Evolutionary conservation across 1,140 invertebrate species (phyloP).

Genomic region (Cherax destructor): DNA sequence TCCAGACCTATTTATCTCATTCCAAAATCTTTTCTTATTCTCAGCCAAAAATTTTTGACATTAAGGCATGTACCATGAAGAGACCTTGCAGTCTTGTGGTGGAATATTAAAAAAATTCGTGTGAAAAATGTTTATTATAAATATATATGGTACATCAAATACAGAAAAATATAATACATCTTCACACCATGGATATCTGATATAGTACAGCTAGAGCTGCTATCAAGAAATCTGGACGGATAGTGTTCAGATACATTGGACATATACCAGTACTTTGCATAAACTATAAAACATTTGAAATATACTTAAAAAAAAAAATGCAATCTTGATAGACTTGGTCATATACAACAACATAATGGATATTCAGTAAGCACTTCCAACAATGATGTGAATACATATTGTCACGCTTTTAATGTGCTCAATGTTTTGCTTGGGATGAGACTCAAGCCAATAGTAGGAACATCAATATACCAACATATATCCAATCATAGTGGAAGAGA

Average conservation of each 20-base stretch:
- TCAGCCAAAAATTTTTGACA: no score
- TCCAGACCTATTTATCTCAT: no score
- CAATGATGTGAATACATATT: no score
- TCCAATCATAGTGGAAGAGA: no score
- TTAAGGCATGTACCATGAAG: no score
- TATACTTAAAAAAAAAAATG: not conserved
- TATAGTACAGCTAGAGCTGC: not conserved
- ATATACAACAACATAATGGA: not conserved
- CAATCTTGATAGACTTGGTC: not conserved
- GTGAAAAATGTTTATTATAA: not conserved
- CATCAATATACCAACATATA: no score
- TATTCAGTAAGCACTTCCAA: no score
- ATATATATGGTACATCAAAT: not conserved
- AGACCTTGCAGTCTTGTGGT: not conserved
- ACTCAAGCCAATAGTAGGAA: no score
- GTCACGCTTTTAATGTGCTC: no score
- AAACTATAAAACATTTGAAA: not conserved
- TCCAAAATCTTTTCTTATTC: no score
- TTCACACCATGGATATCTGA: not conserved
- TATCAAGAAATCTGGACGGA: not conserved
- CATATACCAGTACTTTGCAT: not conserved
- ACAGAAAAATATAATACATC: not conserved
- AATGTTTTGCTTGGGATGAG: no score
- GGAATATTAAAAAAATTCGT: not conserved
- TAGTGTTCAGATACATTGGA: not conserved